Evolutionary conservation across 1,140 invertebrate species (phyloP), one percentile per base, ranked within the genome.

Genomic region (Octopus sinensis): DNA sequence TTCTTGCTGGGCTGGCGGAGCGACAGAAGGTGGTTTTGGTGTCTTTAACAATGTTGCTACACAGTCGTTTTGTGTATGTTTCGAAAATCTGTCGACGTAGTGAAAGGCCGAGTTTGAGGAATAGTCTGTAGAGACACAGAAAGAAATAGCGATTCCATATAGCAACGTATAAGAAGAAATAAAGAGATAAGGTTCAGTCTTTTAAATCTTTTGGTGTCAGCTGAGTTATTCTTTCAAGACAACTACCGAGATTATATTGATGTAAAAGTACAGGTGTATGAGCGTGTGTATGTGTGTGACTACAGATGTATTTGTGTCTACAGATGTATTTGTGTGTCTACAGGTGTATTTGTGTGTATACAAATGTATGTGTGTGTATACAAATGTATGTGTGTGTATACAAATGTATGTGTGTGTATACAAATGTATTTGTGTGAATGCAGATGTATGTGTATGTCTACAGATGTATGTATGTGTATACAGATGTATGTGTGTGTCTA

Each of bases 41-140:
- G 83, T 80, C 10, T 82, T 82, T 80, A 90, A 71, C 12, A 87
- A 84, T 43, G 81, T 78, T 54, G 84, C 83, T 30, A 90, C 88
- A 54, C 84, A 83, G 13, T 84, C 84, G 5, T 86, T 82, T 76
- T 88, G 84, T 76, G 86, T 82, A 77, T 85, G 83, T 68, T 85
- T 86, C 23, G 87, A 85, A 81, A 84, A 87, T 6, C 83, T 82
- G 80, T 90, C 89, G 62, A 89, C 88, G 84, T 87, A 86, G 51
- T 84, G 87, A 81, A 86, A 89, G 7, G 84, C 83, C 30, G 88
- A 85, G 68, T 84, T 87, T 76, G 86, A 83, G 88, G 88, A 89
- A 81, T 88, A 87, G 78, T 83, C 87, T 88, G 84, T n/a, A 80
- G 62, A 79, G 81, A 75, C 79, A 9, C 78, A 53, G 54, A 62